These are phyloP conservation scores for Dallia pectoralis DNA, from an alignment of 2,797 vertebrate genomes.

Conservation along the genomic window DNA sequence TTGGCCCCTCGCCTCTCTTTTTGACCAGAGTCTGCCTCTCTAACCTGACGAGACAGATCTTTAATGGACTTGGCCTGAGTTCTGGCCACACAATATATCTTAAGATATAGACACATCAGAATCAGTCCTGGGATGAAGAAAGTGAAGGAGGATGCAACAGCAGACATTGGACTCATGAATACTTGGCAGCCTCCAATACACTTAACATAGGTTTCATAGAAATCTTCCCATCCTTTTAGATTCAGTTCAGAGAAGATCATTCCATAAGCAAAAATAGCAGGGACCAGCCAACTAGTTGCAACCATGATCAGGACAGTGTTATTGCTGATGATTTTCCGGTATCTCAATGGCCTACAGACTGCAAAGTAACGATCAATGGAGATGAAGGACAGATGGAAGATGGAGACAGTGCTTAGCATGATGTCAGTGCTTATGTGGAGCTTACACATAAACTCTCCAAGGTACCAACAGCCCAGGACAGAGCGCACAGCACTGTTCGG, in stretches of 20 bases:
- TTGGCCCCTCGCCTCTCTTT: conserved; percentile 58
- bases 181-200: conserved; percentile 72
- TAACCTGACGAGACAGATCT: conserved; percentile 25
- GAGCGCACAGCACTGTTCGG: conserved; percentile 51
- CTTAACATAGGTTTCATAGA: conserved; percentile 54
- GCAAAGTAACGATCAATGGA: conserved; percentile 69
- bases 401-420: conserved; percentile 67
- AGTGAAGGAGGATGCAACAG: conserved; percentile 49
- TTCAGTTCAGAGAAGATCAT: conserved; percentile 76
- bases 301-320: conserved; percentile 45
- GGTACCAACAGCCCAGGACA: conserved; percentile 71
- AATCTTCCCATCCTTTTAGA: conserved; percentile 61
- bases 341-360: conserved; percentile 65
- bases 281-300: conserved; percentile 60
- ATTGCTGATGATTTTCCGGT: conserved; percentile 66
- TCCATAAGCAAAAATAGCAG: conserved; percentile 56
- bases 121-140: conserved; percentile 79
- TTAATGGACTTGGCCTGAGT: conserved; percentile 46
- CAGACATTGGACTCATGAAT: conserved; percentile 36
- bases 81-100: conserved; percentile 67
- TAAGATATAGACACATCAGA: conserved; percentile 74
- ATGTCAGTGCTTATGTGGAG: conserved; percentile 69
- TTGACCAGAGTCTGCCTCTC: conserved; percentile 24
- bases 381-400: conserved; percentile 72
- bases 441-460: conserved; percentile 62